Evolutionary conservation across 2,113 vertebrate species (phyloP), one percentile per base, ranked within the genome.

Genomic region (Holacanthus passer): DNA sequence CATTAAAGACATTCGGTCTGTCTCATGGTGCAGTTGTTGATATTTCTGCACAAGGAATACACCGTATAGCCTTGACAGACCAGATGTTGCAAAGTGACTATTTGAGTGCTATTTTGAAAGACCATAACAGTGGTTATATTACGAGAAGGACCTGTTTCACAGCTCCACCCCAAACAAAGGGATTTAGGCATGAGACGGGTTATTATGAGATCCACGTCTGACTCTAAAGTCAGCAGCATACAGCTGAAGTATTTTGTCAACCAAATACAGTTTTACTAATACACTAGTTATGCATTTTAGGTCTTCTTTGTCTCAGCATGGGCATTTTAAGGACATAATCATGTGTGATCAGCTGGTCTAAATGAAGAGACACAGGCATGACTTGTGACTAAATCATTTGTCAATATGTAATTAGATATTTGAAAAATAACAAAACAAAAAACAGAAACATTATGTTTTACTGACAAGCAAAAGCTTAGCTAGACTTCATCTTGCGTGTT

Each of bases 161-260:
- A 81, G 91, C 91, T 93, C 88, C 94, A 90, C 86, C 92, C 87
- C 88, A 93, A 93, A 94, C 92, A 94, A 92, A 89, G 80, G 88
- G 92, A 91, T 93, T 92, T 92, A 83, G 77, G 29, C 73, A 73
- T 9, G 73, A 92, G 91, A 94, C 90, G 29, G 88, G 87, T 93
- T 87, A 94, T 94, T 94, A 92, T 80, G 77, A 86, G 89, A 86
- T 87, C 65, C 75, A 87, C 75, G 73, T 83, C 85, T 83, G 90
- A 76, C 81, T 86, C 69, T 85, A 55, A 8, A 62, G 86, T 88
- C 88, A 87, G 83, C 64, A 87, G 86, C 56, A 79, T 13, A 45
- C 52, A 83, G 69, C 48, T 73, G 16, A 68, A 63, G 74, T 50
- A 45, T 70, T 73, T 66, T 66, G 73, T 68, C 62, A 81, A 73